Conservation (phyloP, 2,113 vertebrate genomes). For the Chaetura pelagica region DNA sequence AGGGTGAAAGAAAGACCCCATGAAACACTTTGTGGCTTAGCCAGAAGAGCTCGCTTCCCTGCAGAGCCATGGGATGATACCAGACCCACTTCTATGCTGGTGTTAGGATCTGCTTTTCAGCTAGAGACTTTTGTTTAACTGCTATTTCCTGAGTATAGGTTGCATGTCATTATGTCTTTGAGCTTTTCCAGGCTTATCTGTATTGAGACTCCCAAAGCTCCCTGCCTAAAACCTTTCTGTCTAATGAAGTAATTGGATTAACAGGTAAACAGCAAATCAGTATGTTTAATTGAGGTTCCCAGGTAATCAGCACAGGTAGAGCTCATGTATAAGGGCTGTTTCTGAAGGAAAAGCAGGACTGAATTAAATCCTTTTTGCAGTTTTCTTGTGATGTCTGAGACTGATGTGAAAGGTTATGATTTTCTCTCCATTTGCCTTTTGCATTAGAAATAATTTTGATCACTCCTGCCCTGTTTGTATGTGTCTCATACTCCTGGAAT, state of each 20-base stretch:
- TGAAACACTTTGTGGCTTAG: background rate
- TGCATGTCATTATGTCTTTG: background rate
- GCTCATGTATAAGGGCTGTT: background rate
- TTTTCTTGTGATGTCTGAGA: background rate
- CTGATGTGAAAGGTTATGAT: background rate
- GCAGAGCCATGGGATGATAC: background rate
- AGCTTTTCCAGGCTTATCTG: slow-evolving; percentile 22
- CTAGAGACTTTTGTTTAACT: background rate
- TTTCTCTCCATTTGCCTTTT: background rate
- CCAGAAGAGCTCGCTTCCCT: background rate
- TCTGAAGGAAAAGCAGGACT: background rate
- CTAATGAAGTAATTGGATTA: slow-evolving; percentile 60
- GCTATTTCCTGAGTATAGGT: background rate
- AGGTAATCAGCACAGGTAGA: slow-evolving; percentile 56
- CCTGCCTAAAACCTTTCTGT: slow-evolving; percentile 1
- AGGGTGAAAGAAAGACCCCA: background rate
- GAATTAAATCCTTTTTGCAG: background rate
- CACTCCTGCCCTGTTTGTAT: background rate
- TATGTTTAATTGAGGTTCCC: slow-evolving; percentile 18
- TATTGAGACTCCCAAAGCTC: slow-evolving; percentile 3
- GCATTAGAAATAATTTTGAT: background rate
- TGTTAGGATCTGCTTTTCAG: background rate
- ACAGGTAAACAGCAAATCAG: slow-evolving; percentile 28
- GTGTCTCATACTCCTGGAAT: background rate
- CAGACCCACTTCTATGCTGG: background rate